These are phyloP conservation scores for Coilia nasus DNA, from an alignment of 2,797 vertebrate species.

Conservation along the genomic window DNA sequence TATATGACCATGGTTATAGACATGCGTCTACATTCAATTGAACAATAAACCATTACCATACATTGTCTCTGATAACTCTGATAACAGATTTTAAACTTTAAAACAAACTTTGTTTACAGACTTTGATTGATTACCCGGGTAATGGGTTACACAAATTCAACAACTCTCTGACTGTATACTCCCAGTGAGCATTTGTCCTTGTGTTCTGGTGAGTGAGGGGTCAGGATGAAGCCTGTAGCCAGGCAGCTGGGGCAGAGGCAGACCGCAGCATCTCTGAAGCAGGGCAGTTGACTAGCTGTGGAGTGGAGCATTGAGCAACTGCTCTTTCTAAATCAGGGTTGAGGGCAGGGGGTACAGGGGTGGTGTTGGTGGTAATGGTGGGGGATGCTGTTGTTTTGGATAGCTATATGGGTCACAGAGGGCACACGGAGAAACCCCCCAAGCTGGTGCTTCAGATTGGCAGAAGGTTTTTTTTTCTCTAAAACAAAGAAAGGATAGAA, in stretches of 20 bases:
- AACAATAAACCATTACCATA: not conserved
- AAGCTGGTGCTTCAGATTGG: constrained; percentile 33
- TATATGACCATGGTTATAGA: no score
- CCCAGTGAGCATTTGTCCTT: not conserved
- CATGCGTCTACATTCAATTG: not conserved
- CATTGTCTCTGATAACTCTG: not conserved
- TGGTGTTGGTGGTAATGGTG: not conserved
- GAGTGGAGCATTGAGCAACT: constrained; percentile 3
- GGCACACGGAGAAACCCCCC: constrained; percentile 24
- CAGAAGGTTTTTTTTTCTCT: not conserved
- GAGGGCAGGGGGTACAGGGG: not conserved
- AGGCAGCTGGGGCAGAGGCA: not conserved
- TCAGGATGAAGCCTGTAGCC: not conserved
- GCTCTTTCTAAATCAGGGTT: constrained; percentile 19
- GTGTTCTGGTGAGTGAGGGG: not conserved
- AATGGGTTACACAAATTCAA: not conserved
- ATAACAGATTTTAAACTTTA: not conserved
- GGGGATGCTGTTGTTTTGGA: not conserved
- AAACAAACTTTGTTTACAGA: no score
- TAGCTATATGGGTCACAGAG: not conserved
- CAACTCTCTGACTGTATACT: no score
- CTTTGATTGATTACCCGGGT: not conserved
- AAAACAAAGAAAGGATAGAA: constrained; percentile 42
- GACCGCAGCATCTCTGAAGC: not conserved
- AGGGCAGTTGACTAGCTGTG: not conserved